These are phyloP conservation scores for Volucella inflata DNA, from an alignment of 2,888 invertebrate genomes.

Conservation along the genomic window DNA sequence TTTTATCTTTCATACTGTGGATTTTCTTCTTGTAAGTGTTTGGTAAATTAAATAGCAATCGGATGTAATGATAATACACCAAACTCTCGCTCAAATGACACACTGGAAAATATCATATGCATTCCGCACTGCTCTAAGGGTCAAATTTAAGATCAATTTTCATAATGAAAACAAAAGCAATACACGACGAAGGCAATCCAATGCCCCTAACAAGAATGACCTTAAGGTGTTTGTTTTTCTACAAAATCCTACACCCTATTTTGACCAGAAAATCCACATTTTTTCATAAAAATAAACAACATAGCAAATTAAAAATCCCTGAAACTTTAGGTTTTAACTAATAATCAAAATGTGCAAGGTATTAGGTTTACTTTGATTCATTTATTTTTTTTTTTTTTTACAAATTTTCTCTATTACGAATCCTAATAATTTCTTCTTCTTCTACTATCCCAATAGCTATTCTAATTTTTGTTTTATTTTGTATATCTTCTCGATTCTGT, in stretches of 20 bases:
- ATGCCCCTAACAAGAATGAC: too few species aligned
- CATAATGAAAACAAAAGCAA: too few species aligned
- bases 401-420: conserved; percentile 54
- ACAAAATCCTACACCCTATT: too few species aligned
- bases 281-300: neutral
- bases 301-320: conserved; percentile 4
- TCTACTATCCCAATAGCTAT: conserved; percentile 51
- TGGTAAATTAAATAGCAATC: too few species aligned
- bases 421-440: conserved; percentile 21
- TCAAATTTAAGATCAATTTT: too few species aligned
- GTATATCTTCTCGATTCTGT: conserved; percentile 34
- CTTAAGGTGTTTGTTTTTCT: too few species aligned
- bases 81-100: too few species aligned
- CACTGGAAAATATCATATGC: too few species aligned
- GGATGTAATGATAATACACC: too few species aligned
- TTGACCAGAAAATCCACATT: too few species aligned
- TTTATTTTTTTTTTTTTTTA: conserved; percentile 39
- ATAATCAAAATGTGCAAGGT: conserved; percentile 48
- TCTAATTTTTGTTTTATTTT: conserved; percentile 29
- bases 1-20: conserved; percentile 1
- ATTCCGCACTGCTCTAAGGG: too few species aligned
- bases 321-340: neutral
- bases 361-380: conserved; percentile 29
- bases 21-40: conserved; percentile 6
- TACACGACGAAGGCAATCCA: too few species aligned